Percentiles rank a stretch among this genome's conserved stretches.
Evolutionary conservation across 2,888 invertebrate species (phyloP).

Genomic region (Rhogogaster chlorosoma): DNA sequence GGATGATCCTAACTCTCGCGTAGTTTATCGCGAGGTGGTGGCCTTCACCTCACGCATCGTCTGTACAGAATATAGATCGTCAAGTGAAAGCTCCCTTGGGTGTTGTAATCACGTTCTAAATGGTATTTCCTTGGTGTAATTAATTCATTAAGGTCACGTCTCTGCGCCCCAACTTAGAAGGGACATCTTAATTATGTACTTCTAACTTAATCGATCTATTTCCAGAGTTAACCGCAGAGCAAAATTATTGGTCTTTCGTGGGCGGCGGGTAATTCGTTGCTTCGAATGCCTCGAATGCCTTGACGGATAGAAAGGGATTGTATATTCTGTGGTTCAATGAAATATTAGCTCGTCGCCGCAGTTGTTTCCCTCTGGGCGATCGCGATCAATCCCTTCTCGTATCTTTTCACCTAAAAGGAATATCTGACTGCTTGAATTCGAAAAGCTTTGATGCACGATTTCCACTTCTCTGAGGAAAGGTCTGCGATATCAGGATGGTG

Average conservation of each 20-base stretch:
- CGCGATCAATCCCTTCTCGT: not conserved
- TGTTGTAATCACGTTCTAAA: slow-evolving; percentile 30
- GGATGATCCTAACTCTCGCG: not conserved
- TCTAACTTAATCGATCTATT: slow-evolving; percentile 19
- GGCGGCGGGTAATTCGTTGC: slow-evolving; percentile 9
- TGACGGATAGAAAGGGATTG: not conserved
- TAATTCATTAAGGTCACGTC: slow-evolving; percentile 44
- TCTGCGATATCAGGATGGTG: not conserved
- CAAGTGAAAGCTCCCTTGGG: not conserved
- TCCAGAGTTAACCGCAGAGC: slow-evolving; percentile 1
- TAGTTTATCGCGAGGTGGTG: not conserved
- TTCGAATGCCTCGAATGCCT: not conserved
- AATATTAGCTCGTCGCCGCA: not conserved
- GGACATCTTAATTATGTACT: slow-evolving; percentile 27
- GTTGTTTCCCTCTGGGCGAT: not conserved
- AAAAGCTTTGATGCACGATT: not conserved
- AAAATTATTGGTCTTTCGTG: not conserved
- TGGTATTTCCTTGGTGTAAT: slow-evolving; percentile 18
- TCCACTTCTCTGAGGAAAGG: not conserved
- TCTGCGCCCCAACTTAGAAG: slow-evolving; percentile 18
- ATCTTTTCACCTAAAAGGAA: not conserved
- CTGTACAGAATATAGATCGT: slow-evolving; percentile 13
- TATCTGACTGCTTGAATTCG: not conserved
- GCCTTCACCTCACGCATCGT: slow-evolving; percentile 1
- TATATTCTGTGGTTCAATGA: not conserved